Percentiles rank a stretch among this genome's conserved stretches.
Conservation (phyloP, 2,797 vertebrate genomes). For the Labroides dimidiatus region DNA sequence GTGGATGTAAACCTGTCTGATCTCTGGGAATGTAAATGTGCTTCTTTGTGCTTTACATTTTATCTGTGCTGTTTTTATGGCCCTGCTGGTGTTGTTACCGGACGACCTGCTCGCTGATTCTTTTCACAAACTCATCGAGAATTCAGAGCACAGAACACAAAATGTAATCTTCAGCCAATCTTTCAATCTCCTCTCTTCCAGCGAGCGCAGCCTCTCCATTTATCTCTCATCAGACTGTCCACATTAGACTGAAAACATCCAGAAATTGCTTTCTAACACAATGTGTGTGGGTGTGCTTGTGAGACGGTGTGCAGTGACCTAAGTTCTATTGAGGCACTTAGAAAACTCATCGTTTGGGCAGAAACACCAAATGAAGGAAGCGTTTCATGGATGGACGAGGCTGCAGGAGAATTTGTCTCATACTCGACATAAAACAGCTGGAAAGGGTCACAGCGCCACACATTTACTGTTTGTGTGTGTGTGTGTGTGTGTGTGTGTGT, state of each 20-base stretch:
- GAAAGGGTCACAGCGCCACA: not conserved
- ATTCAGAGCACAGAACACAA: constrained; percentile 34
- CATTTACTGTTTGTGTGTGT: not conserved
- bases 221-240: constrained; percentile 16
- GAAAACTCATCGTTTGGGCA: not conserved
- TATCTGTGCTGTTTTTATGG: not conserved
- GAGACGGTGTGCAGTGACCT: not conserved
- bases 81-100: not conserved
- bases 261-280: constrained; percentile 16
- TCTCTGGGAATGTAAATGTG: not conserved
- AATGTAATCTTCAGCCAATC: constrained; percentile 25
- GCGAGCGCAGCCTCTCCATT: not conserved
- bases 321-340: not conserved
- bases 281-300: not conserved
- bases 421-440: not conserved
- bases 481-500: not conserved
- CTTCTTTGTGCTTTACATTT: constrained; percentile 3
- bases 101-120: not conserved
- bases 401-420: not conserved
- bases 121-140: constrained; percentile 11
- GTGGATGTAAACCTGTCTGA: not conserved
- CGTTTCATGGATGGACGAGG: not conserved
- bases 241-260: constrained; percentile 13
- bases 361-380: constrained; percentile 4
- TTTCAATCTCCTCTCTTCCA: constrained; percentile 20